Evolutionary conservation across 2,797 vertebrate genomes (phyloP).

Genomic region (Takifugu ocellatus): DNA sequence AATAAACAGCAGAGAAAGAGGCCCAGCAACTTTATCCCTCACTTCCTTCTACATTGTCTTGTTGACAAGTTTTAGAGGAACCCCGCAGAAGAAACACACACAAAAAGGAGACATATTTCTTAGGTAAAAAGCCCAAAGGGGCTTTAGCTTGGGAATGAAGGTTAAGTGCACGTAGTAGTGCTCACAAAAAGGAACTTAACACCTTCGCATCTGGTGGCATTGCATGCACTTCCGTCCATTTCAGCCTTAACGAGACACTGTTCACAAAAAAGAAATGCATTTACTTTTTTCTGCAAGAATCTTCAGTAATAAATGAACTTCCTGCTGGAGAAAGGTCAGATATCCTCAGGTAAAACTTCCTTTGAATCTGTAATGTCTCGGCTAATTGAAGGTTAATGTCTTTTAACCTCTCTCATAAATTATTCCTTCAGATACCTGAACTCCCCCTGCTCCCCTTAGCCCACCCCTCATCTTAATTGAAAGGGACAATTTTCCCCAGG

Average conservation of each 20-base stretch:
- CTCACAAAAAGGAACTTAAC: constrained; percentile 68
- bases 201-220: constrained; percentile 52
- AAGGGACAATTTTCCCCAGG: constrained; percentile 23
- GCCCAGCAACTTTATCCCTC: constrained; percentile 78
- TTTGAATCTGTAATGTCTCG: constrained; percentile 24
- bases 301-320: neutral
- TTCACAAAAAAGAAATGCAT: constrained; percentile 8
- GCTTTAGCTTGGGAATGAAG: constrained; percentile 56
- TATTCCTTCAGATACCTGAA: constrained; percentile 52
- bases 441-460: constrained; percentile 27
- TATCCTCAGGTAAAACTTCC: constrained; percentile 4
- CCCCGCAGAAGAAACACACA: constrained; percentile 22
- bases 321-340: neutral
- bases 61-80: constrained; percentile 73
- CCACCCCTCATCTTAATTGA: constrained; percentile 24
- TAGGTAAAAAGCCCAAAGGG: constrained; percentile 66
- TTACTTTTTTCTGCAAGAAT: neutral
- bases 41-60: constrained; percentile 80
- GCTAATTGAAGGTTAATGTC: constrained; percentile 58
- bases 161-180: constrained; percentile 73
- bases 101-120: constrained; percentile 68
- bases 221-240: constrained; percentile 46
- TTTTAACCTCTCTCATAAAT: constrained; percentile 62
- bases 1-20: constrained; percentile 79
- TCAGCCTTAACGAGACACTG: neutral